Conservation (phyloP, 2,113 vertebrate species). For the Leptobrachium ailaonicum region DNA sequence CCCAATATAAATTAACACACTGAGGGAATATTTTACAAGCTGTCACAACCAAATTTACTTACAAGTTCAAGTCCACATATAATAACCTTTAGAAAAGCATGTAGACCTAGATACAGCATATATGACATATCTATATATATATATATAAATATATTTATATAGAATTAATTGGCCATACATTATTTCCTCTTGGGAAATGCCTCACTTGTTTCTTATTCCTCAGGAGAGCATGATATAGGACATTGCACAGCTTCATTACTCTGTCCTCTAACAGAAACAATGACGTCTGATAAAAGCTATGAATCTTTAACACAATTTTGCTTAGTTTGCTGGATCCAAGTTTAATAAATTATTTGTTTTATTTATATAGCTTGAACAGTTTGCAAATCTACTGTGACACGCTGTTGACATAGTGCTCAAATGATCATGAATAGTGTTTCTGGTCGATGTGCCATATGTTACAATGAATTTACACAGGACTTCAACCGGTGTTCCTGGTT, state of each 20-base stretch:
- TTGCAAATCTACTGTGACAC: no score
- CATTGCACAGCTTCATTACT: conserved; percentile 16
- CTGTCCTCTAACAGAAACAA: no score
- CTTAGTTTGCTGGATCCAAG: no score
- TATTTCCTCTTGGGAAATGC: conserved; percentile 6
- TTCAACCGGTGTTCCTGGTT: no score
- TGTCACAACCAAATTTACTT: neutral
- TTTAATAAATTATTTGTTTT: no score
- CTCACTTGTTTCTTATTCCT: conserved; percentile 9
- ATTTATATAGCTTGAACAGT: no score
- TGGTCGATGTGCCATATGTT: no score
- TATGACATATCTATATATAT: conserved; percentile 18
- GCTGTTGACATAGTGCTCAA: no score
- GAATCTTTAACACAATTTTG: no score
- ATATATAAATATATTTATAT: neutral
- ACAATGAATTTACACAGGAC: no score
- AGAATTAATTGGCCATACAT: conserved; percentile 23
- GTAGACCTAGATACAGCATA: conserved; percentile 12
- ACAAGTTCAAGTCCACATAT: neutral
- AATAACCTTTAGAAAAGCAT: conserved; percentile 16
- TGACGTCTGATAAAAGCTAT: no score
- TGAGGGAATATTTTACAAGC: neutral
- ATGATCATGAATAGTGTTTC: no score
- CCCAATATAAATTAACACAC: neutral
- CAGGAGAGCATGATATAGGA: conserved; percentile 22